Evolutionary conservation across 2,888 invertebrate genomes (phyloP).

Genomic region (Acleris sparsana): DNA sequence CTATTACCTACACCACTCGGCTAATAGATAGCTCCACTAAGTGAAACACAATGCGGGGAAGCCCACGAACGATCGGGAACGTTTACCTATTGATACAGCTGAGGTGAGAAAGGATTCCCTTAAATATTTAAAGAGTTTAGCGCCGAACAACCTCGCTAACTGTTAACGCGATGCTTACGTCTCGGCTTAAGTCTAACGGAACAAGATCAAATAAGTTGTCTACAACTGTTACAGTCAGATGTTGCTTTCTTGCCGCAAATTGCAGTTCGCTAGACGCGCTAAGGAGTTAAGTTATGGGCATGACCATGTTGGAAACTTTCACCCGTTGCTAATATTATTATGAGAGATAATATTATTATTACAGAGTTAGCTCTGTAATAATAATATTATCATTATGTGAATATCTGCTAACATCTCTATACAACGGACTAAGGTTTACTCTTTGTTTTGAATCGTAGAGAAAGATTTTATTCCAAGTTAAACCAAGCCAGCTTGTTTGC

Average conservation of each 20-base stretch:
- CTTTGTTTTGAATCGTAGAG: too few species aligned
- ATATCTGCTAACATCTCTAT: too few species aligned
- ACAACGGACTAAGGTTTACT: too few species aligned
- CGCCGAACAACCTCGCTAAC: slow-evolving; percentile 13
- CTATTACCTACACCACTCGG: slow-evolving; percentile 53
- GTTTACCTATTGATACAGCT: slow-evolving; percentile 35
- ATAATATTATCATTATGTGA: too few species aligned
- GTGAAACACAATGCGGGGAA: slow-evolving; percentile 58
- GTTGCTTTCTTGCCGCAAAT: slow-evolving; percentile 19
- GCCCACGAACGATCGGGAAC: slow-evolving; percentile 48
- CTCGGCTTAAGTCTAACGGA: slow-evolving; percentile 13
- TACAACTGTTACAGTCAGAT: slow-evolving; percentile 26
- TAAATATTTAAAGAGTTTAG: slow-evolving; percentile 34
- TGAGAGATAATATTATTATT: too few species aligned
- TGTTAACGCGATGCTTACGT: slow-evolving; percentile 22
- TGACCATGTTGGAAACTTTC: not conserved
- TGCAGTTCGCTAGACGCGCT: slow-evolving; percentile 16
- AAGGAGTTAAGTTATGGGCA: slow-evolving; percentile 14
- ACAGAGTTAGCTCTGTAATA: too few species aligned
- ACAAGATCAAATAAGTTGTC: slow-evolving; percentile 32
- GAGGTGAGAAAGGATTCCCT: slow-evolving; percentile 17
- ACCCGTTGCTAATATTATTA: too few species aligned
- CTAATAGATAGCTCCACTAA: slow-evolving; percentile 60
- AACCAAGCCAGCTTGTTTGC: too few species aligned
- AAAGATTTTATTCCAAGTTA: too few species aligned